phyloP scores from a whole-genome alignment of 2,888 invertebrate genomes.

The Aporophyla lueneburgensis region DNA sequence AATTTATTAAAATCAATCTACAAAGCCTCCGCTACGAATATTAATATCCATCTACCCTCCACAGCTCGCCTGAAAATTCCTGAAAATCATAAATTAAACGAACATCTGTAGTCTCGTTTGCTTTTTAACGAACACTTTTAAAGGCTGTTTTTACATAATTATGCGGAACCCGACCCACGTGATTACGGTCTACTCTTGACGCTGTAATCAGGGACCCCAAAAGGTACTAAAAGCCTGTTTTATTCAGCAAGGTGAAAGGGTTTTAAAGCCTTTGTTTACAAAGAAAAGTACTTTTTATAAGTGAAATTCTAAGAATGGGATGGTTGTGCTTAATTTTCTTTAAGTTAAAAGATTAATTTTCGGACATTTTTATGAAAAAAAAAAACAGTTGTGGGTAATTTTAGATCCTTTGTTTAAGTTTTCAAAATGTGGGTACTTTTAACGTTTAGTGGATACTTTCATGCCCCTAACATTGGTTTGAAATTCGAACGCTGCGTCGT shows the following conservation, averaged over 20 bases:
- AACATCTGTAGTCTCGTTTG: slow-evolving; percentile 42
- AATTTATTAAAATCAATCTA: slow-evolving; percentile 50
- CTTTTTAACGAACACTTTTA: slow-evolving; percentile 57
- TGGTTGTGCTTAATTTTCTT: slow-evolving; percentile 37
- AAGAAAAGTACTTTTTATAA: slow-evolving; percentile 54
- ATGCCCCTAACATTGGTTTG: neutral
- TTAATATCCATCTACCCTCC: slow-evolving; percentile 14
- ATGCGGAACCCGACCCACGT: slow-evolving; percentile 63
- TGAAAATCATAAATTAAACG: slow-evolving; percentile 60
- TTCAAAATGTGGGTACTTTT: neutral
- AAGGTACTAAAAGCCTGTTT: slow-evolving; percentile 61
- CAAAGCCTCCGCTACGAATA: slow-evolving; percentile 20
- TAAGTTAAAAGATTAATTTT: slow-evolving; percentile 11
- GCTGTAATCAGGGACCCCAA: slow-evolving; percentile 57
- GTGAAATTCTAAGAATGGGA: slow-evolving; percentile 40
- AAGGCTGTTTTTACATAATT: slow-evolving; percentile 68
- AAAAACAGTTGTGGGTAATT: neutral
- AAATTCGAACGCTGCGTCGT: neutral
- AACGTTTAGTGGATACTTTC: neutral
- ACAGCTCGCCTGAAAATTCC: slow-evolving; percentile 26
- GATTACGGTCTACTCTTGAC: slow-evolving; percentile 56
- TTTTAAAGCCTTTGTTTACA: slow-evolving; percentile 56
- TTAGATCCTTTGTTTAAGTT: slow-evolving; percentile 12
- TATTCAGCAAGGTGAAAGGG: slow-evolving; percentile 60
- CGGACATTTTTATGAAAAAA: neutral